phyloP scores from a whole-genome alignment of 2,888 invertebrate genomes.

The Netelia fuscicornis region DNA sequence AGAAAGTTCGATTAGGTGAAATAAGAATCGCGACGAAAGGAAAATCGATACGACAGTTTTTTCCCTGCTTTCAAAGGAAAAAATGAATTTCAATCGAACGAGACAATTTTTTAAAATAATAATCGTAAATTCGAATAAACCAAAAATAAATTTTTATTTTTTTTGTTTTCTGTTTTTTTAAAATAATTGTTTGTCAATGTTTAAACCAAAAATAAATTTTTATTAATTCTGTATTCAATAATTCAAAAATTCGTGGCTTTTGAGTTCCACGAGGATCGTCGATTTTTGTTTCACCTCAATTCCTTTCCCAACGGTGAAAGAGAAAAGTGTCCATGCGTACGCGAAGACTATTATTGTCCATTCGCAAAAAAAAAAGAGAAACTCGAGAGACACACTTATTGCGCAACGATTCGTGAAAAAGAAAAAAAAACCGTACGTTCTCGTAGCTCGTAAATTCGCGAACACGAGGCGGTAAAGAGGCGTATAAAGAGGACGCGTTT shows the following conservation, averaged over 20 bases:
- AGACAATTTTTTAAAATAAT: not conserved
- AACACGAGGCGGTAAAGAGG: constrained; percentile 26
- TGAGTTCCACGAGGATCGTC: too few relatives aligned
- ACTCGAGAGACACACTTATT: constrained; percentile 1
- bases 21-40: constrained; percentile 36
- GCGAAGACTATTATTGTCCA: constrained; percentile 47
- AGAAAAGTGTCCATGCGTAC: constrained; percentile 43
- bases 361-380: constrained; percentile 36
- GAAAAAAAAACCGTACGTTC: constrained; percentile 5
- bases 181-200: too few relatives aligned
- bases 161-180: too few relatives aligned
- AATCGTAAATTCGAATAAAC: too few relatives aligned
- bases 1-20: constrained; percentile 53
- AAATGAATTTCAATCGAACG: not conserved
- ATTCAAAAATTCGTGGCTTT: too few relatives aligned
- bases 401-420: constrained; percentile 48
- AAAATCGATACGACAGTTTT: constrained; percentile 31
- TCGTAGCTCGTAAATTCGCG: constrained; percentile 27
- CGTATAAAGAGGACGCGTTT: constrained; percentile 75
- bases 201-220: too few relatives aligned
- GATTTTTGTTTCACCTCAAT: not conserved
- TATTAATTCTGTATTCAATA: too few relatives aligned
- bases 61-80: not conserved
- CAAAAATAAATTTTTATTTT: too few relatives aligned
- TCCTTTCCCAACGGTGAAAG: not conserved